phyloP scores from a whole-genome alignment of 2,797 vertebrate species.

The Siniperca scherzeri region DNA sequence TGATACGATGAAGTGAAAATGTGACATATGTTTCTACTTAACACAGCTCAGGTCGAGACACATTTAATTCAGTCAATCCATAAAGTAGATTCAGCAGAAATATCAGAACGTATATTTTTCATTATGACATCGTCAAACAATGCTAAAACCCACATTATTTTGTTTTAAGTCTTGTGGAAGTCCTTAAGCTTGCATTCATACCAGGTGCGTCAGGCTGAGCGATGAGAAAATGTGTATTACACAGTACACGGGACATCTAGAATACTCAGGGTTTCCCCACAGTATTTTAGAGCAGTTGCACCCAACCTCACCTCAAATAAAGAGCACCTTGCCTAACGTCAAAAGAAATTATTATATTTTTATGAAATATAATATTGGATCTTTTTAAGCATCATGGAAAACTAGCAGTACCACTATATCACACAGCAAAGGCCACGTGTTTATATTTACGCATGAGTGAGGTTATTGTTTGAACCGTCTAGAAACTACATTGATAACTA shows the following conservation, averaged over 20 bases:
- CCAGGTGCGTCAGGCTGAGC: not conserved
- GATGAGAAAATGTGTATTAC: too few species aligned
- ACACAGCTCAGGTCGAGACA: not conserved
- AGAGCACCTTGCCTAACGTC: not conserved
- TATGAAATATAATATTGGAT: not conserved
- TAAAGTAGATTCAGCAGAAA: slow-evolving; percentile 11
- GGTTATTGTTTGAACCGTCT: not conserved
- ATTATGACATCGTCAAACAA: not conserved
- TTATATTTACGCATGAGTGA: not conserved
- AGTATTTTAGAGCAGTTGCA: not conserved
- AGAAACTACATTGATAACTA: not conserved
- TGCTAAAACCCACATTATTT: not conserved
- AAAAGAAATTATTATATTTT: not conserved
- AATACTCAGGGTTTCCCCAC: not conserved
- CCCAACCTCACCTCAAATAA: not conserved
- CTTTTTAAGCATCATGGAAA: not conserved
- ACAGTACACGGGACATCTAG: too few species aligned
- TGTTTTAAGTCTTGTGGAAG: not conserved
- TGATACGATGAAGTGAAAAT: slow-evolving; percentile 22
- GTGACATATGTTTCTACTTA: slow-evolving; percentile 11
- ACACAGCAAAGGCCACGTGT: not conserved
- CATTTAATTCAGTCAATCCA: not conserved
- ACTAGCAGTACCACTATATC: not conserved
- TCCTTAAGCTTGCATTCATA: not conserved
- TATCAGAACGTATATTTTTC: not conserved